Base-by-base conservation (phyloP, 1,140 invertebrate species). In the Neelides sp. region DNA sequence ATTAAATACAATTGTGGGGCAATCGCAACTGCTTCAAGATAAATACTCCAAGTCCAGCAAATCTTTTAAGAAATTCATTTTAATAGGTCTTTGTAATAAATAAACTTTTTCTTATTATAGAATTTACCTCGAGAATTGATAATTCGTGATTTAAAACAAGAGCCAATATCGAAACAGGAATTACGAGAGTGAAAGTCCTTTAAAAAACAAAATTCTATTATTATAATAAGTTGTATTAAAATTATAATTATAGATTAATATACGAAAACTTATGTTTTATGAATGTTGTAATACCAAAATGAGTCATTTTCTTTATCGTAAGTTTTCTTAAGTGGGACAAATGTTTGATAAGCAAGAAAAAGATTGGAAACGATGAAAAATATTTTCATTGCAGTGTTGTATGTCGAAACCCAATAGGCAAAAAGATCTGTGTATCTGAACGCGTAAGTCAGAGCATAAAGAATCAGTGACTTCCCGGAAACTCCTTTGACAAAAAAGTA, bases 21-120 rank as follows among this genome's bases (percentile, higher is more conserved):
- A 66, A 99, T 98, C 44, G 95, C 94, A 35, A 99, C 93, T 7
- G 93, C 85, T 68, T 99, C 96, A 69, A 99, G 71, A 67, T 98
- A 99, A 75, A 99, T 99, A 64, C 91, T 97, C 71, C 98, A 99
- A 27, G 96, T 96, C 96, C 96, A 99, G 50, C 98, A 69, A 42
- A 96, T 76, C 81, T 85, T 61, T 42, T 70, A 74, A 32, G 13
- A 26, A 15, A 44, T 24, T 17, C 2, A 7, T 2, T 34, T 46
- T 40, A 47, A 24, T 28, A 22, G n/a, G n/a, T n/a, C n/a, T n/a
- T n/a, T n/a, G n/a, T n/a, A n/a, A n/a, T n/a, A n/a, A n/a, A 8
- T 10, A 5, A 39, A 8, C 22, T 7, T 48, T 8, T 13, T 15
- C 7, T 10, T 13, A 40, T 15, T 20, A 4, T 4, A 13, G 35